A percentile compares a stretch with the other conserved stretches of the same genome.
These are phyloP conservation scores for Alces alces DNA, from an alignment of 2,113 vertebrate species.

Conservation along the genomic window DNA sequence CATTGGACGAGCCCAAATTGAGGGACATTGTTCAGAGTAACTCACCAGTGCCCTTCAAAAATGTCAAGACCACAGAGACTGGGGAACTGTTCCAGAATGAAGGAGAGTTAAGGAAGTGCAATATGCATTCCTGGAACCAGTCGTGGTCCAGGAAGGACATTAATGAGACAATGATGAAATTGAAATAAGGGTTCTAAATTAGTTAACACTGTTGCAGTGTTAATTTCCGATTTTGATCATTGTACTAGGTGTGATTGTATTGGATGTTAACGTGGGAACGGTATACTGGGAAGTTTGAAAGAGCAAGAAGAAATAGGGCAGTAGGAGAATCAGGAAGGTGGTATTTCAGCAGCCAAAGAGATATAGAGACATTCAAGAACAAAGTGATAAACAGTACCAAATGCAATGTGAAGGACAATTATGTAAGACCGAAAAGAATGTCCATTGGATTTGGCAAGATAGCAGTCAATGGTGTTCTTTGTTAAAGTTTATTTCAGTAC, in stretches of 20 bases:
- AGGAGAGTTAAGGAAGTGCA: not conserved
- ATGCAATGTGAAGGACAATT: not conserved
- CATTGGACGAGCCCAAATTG: not conserved
- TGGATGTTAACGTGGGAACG: not conserved
- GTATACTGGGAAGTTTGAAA: not conserved
- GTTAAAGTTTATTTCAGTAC: not conserved
- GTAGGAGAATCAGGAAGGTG: not conserved
- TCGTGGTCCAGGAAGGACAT: not conserved
- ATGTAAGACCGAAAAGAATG: not conserved
- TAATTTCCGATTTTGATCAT: constrained; percentile 10
- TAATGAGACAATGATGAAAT: not conserved
- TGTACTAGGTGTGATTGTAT: not conserved
- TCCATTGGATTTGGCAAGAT: not conserved
- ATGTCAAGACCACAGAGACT: not conserved
- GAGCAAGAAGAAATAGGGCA: not conserved
- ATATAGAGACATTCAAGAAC: not conserved
- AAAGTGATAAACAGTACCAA: not conserved
- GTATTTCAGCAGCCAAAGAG: not conserved
- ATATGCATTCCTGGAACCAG: not conserved
- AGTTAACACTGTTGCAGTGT: not conserved
- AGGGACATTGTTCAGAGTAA: not conserved
- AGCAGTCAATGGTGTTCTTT: not conserved
- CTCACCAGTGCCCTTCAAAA: not conserved
- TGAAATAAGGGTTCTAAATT: not conserved
- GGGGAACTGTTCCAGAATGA: not conserved